Evolutionary conservation across 2,888 invertebrate species (phyloP).

Genomic region (Tridacna gigas): DNA sequence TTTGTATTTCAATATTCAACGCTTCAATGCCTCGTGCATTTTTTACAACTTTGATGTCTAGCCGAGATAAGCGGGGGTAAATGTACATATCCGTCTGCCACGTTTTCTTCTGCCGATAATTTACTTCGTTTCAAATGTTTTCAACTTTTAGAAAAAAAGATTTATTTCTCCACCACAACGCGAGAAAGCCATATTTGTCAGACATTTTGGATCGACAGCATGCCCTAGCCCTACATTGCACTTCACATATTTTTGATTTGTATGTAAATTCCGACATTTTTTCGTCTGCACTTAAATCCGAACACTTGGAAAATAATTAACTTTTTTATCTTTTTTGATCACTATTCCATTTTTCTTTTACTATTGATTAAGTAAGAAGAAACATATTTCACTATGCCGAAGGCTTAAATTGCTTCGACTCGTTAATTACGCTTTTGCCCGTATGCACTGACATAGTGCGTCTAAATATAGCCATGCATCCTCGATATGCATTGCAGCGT

Average conservation of each 20-base stretch:
- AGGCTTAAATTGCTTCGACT: conserved; percentile 28
- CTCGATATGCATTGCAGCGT: conserved; percentile 35
- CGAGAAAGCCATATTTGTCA: conserved; percentile 19
- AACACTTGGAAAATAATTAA: not conserved
- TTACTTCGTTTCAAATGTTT: not conserved
- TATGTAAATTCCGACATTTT: not conserved
- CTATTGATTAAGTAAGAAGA: not conserved
- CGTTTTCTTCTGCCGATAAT: not conserved
- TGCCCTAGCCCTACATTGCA: not conserved
- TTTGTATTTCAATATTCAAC: conserved; percentile 9
- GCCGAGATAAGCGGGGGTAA: conserved; percentile 12
- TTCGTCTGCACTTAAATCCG: not conserved
- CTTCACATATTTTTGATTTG: not conserved
- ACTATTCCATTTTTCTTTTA: not conserved
- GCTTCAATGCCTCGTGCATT: conserved; percentile 4
- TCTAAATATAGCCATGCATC: conserved; percentile 36
- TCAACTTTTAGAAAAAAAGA: not conserved
- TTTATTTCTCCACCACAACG: not conserved
- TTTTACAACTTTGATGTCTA: conserved; percentile 23
- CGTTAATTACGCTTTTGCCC: conserved; percentile 27
- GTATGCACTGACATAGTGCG: conserved; percentile 25
- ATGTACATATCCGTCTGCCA: conserved; percentile 14
- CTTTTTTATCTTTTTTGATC: not conserved
- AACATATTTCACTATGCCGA: conserved; percentile 5
- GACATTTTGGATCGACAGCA: not conserved